These are phyloP conservation scores for Psittacus erithacus DNA, from an alignment of 2,113 vertebrate species.

Conservation along the genomic window DNA sequence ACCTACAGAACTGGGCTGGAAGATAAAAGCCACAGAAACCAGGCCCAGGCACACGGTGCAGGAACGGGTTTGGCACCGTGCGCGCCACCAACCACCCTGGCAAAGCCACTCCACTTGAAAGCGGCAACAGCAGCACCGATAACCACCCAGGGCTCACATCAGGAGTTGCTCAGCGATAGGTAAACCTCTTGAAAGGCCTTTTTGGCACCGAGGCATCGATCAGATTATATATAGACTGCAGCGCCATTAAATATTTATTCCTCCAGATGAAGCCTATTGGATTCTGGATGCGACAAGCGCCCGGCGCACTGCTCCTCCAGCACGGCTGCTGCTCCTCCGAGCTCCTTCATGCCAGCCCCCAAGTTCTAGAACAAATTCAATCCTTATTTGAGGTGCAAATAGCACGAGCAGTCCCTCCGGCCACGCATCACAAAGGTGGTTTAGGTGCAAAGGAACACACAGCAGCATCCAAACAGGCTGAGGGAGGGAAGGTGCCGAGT, in stretches of 20 bases:
- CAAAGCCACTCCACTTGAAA: background rate
- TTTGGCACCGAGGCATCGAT: conserved; percentile 48
- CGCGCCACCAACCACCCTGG: background rate
- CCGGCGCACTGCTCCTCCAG: background rate
- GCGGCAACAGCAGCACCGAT: background rate
- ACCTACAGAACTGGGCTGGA: accelerated
- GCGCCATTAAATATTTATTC: conserved; percentile 66
- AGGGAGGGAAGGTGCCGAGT: background rate
- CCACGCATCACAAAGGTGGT: accelerated
- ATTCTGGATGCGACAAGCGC: background rate
- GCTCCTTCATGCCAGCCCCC: background rate
- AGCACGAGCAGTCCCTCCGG: accelerated
- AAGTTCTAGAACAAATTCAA: background rate
- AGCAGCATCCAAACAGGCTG: background rate
- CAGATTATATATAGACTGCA: conserved; percentile 55
- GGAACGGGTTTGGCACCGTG: accelerated
- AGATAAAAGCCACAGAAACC: background rate
- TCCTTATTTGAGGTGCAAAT: accelerated
- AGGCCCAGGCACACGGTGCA: accelerated
- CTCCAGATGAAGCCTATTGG: conserved; percentile 27
- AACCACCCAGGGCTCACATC: background rate
- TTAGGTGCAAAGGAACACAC: background rate
- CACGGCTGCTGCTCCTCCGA: accelerated
- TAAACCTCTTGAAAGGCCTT: conserved; percentile 44
- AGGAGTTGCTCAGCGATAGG: background rate